These are phyloP conservation scores for Tridacna gigas DNA, from an alignment of 2,888 invertebrate genomes.

Conservation along the genomic window DNA sequence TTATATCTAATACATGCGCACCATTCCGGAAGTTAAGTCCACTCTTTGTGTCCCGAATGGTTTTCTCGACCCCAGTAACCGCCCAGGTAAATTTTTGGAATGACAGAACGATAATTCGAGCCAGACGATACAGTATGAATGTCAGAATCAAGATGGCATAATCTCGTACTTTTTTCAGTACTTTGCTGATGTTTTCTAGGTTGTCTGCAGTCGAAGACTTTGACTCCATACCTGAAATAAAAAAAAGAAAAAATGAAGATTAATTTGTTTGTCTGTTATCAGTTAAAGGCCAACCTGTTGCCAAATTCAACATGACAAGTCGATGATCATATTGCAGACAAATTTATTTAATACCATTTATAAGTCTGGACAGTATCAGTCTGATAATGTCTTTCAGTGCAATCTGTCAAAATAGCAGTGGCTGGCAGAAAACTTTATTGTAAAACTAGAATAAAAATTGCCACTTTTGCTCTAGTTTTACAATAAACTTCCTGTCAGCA, in stretches of 20 bases:
- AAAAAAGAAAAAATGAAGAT: not conserved
- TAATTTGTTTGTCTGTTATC: not conserved
- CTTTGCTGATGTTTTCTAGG: slow-evolving; percentile 75
- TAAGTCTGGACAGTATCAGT: too few species aligned
- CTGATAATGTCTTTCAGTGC: too few species aligned
- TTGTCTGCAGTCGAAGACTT: slow-evolving; percentile 68
- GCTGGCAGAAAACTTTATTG: too few species aligned
- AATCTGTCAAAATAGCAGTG: too few species aligned
- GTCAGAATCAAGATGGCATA: slow-evolving; percentile 74
- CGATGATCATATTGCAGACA: too few species aligned
- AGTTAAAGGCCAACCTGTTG: too few species aligned
- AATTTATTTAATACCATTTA: too few species aligned
- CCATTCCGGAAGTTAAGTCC: slow-evolving; percentile 79
- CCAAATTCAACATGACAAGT: too few species aligned
- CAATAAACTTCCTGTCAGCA: too few species aligned
- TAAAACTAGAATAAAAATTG: too few species aligned
- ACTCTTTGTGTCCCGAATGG: slow-evolving; percentile 74
- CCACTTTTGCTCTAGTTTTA: too few species aligned
- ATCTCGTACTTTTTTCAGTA: slow-evolving; percentile 76
- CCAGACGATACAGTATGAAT: slow-evolving; percentile 73
- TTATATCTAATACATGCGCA: slow-evolving; percentile 79
- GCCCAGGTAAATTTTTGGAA: slow-evolving; percentile 81
- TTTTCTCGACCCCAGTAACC: slow-evolving; percentile 77
- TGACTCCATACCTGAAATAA: slow-evolving; percentile 61
- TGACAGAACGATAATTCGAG: slow-evolving; percentile 73